Conservation (phyloP, 37 sponge, comb jelly and placozoan species). For the Halisarca cf. caerulea region DNA sequence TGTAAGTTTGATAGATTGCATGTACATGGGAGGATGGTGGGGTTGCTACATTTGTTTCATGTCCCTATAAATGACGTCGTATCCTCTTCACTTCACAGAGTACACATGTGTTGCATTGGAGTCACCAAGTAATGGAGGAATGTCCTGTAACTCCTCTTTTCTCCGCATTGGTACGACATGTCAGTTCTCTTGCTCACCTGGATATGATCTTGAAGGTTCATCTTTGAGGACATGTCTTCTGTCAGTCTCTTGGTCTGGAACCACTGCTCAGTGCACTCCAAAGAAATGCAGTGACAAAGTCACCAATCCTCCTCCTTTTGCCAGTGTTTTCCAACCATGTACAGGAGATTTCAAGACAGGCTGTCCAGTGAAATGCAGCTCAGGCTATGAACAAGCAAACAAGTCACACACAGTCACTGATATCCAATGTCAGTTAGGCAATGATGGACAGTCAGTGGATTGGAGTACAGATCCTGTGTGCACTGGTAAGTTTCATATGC, state of each 20-base stretch:
- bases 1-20: too few species aligned
- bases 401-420: background rate
- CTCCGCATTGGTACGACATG: slow-evolving; percentile 7
- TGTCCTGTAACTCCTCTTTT: background rate
- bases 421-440: background rate
- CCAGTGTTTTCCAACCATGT: slow-evolving; percentile 3
- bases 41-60: too few species aligned
- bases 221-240: background rate
- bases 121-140: background rate
- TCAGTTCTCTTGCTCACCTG: background rate
- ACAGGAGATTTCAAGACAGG: slow-evolving; percentile 11
- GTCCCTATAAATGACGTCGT: too few species aligned
- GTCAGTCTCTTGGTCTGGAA: slow-evolving; percentile 10
- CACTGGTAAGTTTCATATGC: background rate
- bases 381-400: background rate
- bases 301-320: slow-evolving; percentile 7
- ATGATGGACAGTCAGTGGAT: slow-evolving; percentile 13
- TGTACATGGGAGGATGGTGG: too few species aligned
- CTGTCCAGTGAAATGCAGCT: background rate
- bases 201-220: slow-evolving; percentile 14
- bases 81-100: background rate
- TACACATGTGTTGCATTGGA: background rate
- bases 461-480: background rate
- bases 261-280: background rate
- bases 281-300: background rate